Evolutionary conservation across 2,888 invertebrate species (phyloP).

Genomic region (Drosophila phalerata): DNA sequence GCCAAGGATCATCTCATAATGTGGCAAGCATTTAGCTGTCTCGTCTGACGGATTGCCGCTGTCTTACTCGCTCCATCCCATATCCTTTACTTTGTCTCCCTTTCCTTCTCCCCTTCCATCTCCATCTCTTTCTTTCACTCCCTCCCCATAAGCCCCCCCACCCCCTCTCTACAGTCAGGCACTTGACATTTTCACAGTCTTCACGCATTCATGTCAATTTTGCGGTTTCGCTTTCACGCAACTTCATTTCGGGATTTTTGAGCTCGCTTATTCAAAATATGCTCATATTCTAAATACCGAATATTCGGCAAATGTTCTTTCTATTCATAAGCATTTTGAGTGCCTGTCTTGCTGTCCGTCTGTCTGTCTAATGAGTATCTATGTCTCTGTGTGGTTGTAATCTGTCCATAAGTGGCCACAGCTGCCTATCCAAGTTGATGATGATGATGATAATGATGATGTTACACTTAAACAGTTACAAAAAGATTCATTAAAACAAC

Average conservation of each 20-base stretch:
- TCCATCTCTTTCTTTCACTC: neutral
- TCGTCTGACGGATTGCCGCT: constrained; percentile 52
- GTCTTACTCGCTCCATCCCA: constrained; percentile 14
- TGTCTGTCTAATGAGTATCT: constrained; percentile 5
- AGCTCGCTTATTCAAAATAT: constrained; percentile 5
- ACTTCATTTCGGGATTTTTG: constrained; percentile 20
- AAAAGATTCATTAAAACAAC: neutral
- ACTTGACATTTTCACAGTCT: constrained; percentile 82
- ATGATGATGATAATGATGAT: constrained; percentile 38
- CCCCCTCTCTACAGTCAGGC: constrained; percentile 11
- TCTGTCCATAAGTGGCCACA: constrained; percentile 74
- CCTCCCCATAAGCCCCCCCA: neutral
- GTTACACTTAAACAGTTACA: constrained; percentile 1
- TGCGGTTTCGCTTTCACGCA: constrained; percentile 79
- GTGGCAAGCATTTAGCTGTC: constrained; percentile 81
- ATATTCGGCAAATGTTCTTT: constrained; percentile 9
- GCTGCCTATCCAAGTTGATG: constrained; percentile 55
- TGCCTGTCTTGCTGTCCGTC: constrained; percentile 8
- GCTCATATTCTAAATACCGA: neutral
- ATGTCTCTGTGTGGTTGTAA: constrained; percentile 50
- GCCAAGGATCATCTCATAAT: constrained; percentile 84
- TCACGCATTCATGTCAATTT: constrained; percentile 81
- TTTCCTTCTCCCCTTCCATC: neutral
- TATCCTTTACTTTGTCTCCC: constrained; percentile 13
- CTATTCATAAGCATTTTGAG: constrained; percentile 17